Evolutionary conservation across 2,113 vertebrate species (phyloP).

Genomic region (Myrmecobius fasciatus): DNA sequence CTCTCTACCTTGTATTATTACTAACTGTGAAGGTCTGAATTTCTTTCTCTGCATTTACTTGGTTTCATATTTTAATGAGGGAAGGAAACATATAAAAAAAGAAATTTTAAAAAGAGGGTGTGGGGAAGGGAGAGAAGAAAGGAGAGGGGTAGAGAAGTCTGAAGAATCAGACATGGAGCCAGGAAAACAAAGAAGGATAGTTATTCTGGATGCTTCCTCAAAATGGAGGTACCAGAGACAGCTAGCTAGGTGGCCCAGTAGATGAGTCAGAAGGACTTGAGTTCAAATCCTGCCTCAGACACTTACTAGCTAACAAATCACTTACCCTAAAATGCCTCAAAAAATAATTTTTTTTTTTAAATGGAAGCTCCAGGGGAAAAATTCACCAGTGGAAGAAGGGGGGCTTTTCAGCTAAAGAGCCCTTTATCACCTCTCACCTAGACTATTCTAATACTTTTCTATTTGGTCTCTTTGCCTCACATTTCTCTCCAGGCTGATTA

Average conservation of each 20-base stretch:
- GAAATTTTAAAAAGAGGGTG: background rate
- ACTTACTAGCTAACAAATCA: too few relatives aligned
- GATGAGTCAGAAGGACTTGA: too few relatives aligned
- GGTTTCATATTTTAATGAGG: background rate
- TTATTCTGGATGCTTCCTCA: background rate
- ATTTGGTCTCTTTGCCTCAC: background rate
- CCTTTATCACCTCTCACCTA: background rate
- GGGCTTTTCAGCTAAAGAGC: background rate
- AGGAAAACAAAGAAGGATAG: background rate
- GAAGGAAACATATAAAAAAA: background rate
- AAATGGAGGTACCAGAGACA: background rate
- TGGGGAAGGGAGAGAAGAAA: background rate
- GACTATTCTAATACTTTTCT: background rate
- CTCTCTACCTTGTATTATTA: background rate
- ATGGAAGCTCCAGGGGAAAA: background rate
- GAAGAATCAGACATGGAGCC: background rate
- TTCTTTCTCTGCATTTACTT: background rate
- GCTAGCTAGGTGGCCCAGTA: too few relatives aligned
- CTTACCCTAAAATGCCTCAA: too few relatives aligned
- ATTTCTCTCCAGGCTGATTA: background rate
- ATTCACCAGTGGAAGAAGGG: background rate
- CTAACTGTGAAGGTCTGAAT: background rate
- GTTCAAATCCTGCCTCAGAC: too few relatives aligned
- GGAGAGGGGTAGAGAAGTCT: background rate
- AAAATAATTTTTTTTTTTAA: too few relatives aligned